Conservation (phyloP, 2,797 vertebrate species). For the Anabas testudineus region DNA sequence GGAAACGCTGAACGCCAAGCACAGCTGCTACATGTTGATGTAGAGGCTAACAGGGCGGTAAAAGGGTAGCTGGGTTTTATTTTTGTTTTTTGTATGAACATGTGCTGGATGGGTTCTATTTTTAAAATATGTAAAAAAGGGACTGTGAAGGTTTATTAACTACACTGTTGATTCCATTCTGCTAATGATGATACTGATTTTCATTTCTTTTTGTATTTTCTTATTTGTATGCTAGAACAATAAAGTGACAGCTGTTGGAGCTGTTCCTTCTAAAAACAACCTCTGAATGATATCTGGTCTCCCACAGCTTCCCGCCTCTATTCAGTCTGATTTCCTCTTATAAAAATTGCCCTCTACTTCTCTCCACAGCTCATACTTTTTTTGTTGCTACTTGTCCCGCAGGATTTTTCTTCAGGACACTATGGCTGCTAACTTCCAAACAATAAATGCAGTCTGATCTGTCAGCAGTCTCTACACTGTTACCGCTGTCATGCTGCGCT, state of each 20-base stretch:
- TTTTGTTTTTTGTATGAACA: constrained; percentile 35
- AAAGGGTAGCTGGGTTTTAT: constrained; percentile 15
- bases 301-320: constrained; percentile 60
- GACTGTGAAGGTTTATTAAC: constrained; percentile 60
- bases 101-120: constrained; percentile 55
- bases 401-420: constrained; percentile 58
- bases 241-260: constrained; percentile 72
- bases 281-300: constrained; percentile 70
- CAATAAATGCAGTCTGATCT: constrained; percentile 68
- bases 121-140: constrained; percentile 48
- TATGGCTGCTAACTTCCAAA: constrained; percentile 63
- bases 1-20: constrained; percentile 55
- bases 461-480: constrained; percentile 69
- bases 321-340: constrained; percentile 61
- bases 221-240: constrained; percentile 65
- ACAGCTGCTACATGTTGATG: constrained; percentile 65
- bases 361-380: constrained; percentile 34
- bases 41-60: constrained; percentile 48
- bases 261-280: constrained; percentile 56
- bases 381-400: constrained; percentile 54
- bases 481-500: constrained; percentile 39
- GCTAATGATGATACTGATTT: constrained; percentile 67
- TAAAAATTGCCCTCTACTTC: constrained; percentile 61
- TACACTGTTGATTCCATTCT: constrained; percentile 56
- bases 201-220: constrained; percentile 53